phyloP scores from a whole-genome alignment of 2,113 vertebrate genomes.

The Theristicus caerulescens region DNA sequence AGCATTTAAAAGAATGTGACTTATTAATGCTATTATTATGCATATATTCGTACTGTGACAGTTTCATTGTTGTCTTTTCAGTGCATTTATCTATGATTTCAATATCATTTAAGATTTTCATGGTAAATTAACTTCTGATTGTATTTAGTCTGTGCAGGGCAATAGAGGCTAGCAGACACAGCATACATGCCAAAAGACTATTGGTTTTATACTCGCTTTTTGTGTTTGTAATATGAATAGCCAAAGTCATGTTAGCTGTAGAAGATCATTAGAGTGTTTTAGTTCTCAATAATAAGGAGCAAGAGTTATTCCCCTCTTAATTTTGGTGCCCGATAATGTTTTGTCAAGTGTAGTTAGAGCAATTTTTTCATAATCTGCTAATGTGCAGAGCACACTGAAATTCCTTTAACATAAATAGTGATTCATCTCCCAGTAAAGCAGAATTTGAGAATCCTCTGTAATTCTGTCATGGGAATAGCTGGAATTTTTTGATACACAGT shows the following conservation, averaged over 20 bases:
- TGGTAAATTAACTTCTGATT: constrained; percentile 57
- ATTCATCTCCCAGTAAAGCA: neutral
- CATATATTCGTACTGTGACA: neutral
- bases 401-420: neutral
- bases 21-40: neutral
- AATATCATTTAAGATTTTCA: constrained; percentile 60
- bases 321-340: neutral
- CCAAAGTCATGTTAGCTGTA: neutral
- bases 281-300: neutral
- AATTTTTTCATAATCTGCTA: neutral
- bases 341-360: neutral
- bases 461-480: neutral
- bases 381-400: neutral
- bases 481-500: neutral
- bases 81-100: constrained; percentile 39
- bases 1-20: neutral
- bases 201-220: neutral
- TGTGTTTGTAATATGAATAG: neutral
- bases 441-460: neutral
- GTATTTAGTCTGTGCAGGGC: neutral
- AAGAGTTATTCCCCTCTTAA: neutral
- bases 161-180: neutral
- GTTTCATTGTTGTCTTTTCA: constrained; percentile 31
- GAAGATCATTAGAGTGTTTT: neutral
- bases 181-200: neutral